These are phyloP conservation scores for Myxocyprinus asiaticus DNA, from an alignment of 2,113 vertebrate species.

Conservation along the genomic window DNA sequence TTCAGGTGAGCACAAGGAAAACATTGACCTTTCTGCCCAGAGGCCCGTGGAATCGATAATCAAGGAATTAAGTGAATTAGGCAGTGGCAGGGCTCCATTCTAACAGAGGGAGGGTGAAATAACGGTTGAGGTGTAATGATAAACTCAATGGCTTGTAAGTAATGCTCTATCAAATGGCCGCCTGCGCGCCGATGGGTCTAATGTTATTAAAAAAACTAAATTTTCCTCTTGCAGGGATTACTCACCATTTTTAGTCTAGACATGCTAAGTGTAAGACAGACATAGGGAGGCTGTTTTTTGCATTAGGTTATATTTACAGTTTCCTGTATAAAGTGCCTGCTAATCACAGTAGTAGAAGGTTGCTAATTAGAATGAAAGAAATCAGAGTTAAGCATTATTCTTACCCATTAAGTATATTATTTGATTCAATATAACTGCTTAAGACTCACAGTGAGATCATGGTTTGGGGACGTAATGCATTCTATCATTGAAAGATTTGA, in stretches of 20 bases:
- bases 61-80: constrained; percentile 76
- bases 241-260: constrained; percentile 36
- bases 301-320: not conserved
- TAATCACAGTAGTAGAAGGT: constrained; percentile 13
- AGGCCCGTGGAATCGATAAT: constrained; percentile 71
- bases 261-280: not conserved
- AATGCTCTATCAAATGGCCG: constrained; percentile 67
- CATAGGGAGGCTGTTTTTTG: not conserved
- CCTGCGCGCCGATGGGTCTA: not conserved
- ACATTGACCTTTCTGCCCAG: constrained; percentile 71
- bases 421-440: constrained; percentile 7
- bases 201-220: constrained; percentile 52
- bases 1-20: constrained; percentile 62
- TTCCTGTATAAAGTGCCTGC: not conserved
- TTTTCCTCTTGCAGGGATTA: constrained; percentile 31
- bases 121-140: constrained; percentile 71
- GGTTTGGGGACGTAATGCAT: not conserved
- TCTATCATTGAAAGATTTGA: constrained; percentile 1
- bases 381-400: constrained; percentile 28
- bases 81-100: constrained; percentile 65
- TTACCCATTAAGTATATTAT: constrained; percentile 30
- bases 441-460: constrained; percentile 6
- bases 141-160: constrained; percentile 75
- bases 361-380: constrained; percentile 23
- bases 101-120: constrained; percentile 61